phyloP scores from a whole-genome alignment of 2,888 invertebrate genomes.

The Volucella bombylans region DNA sequence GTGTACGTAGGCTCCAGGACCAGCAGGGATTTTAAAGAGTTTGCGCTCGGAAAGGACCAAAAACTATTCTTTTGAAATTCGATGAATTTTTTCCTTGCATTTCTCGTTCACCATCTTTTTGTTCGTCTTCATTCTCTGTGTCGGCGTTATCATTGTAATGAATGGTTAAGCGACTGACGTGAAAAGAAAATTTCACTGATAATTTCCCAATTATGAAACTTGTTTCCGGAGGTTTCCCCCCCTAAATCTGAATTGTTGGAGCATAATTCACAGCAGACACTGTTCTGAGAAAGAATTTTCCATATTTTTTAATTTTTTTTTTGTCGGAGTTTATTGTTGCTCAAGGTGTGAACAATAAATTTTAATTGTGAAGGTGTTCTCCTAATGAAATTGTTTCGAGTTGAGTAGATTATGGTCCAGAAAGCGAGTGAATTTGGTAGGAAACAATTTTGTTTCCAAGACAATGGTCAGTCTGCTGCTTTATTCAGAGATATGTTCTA shows the following conservation, averaged over 20 bases:
- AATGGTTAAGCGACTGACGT: conserved; percentile 73
- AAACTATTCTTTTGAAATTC: conserved; percentile 71
- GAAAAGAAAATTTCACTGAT: conserved; percentile 71
- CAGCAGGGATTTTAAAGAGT: conserved; percentile 50
- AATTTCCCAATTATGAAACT: conserved; percentile 72
- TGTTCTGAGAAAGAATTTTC: no score
- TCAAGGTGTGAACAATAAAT: neutral
- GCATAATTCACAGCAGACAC: no score
- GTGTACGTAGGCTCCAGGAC: conserved; percentile 27
- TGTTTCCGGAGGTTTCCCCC: conserved; percentile 37
- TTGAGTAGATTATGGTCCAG: no score
- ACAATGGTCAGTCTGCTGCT: no score
- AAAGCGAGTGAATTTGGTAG: no score
- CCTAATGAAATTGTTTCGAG: no score
- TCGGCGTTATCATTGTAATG: conserved; percentile 68
- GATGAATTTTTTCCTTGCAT: conserved; percentile 33
- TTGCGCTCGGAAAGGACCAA: conserved; percentile 23
- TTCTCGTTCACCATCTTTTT: neutral
- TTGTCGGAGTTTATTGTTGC: conserved; percentile 6
- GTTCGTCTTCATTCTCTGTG: conserved; percentile 26
- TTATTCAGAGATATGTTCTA: no score
- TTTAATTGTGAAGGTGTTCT: neutral
- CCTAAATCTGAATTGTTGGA: neutral
- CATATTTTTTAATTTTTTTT: neutral
- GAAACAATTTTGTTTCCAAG: no score